Percentiles rank a stretch among this genome's conserved stretches.
These are phyloP conservation scores for Rousettus madagascariensis DNA, from an alignment of 2,797 vertebrate species.

Conservation along the genomic window DNA sequence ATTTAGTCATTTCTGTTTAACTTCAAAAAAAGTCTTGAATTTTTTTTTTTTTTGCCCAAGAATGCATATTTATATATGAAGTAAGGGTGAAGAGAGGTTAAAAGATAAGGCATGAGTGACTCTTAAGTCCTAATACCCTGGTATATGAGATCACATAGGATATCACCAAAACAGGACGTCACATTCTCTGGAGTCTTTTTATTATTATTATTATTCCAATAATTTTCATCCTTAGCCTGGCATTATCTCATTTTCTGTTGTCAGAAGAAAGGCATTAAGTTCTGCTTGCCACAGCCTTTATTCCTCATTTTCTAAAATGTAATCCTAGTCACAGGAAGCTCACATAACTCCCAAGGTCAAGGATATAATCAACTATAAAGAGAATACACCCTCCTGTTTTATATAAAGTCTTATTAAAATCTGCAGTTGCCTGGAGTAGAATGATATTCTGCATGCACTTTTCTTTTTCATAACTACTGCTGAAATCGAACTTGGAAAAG, in stretches of 20 bases:
- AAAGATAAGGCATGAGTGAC: not conserved
- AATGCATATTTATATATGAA: not conserved
- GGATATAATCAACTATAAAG: slow-evolving; percentile 2
- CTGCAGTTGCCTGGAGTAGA: slow-evolving; percentile 19
- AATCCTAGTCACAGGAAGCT: not conserved
- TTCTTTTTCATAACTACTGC: slow-evolving; percentile 54
- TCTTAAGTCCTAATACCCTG: not conserved
- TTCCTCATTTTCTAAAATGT: not conserved
- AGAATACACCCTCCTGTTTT: slow-evolving; percentile 45
- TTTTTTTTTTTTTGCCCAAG: not conserved
- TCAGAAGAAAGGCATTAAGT: not conserved
- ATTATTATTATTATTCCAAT: too few species aligned
- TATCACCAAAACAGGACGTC: not conserved
- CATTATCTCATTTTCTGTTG: slow-evolving; percentile 1
- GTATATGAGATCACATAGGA: not conserved
- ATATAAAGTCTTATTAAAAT: slow-evolving; percentile 69
- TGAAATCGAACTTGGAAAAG: slow-evolving; percentile 74
- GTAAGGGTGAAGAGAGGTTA: not conserved
- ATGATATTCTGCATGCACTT: slow-evolving; percentile 38
- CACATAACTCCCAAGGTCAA: slow-evolving; percentile 31
- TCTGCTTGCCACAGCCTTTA: not conserved
- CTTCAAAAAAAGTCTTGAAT: not conserved
- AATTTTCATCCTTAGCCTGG: not conserved
- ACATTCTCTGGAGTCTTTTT: not conserved
- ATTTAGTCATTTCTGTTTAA: not conserved